These are phyloP conservation scores for Fragum sueziense DNA, from an alignment of 2,888 invertebrate species.

Conservation along the genomic window DNA sequence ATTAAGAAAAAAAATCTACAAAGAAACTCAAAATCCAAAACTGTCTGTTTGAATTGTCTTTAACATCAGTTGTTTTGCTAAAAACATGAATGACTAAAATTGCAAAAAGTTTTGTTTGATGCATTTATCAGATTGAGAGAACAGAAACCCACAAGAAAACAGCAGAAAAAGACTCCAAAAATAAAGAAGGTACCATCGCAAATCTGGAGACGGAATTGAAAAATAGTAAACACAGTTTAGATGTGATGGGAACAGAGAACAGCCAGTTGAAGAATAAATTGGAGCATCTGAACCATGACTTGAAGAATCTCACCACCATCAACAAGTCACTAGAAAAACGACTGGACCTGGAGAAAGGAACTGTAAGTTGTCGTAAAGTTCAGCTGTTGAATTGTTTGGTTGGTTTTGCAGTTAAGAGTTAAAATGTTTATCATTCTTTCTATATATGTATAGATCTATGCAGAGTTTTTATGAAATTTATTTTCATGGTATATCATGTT, in stretches of 20 bases:
- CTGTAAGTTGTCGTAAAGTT: neutral
- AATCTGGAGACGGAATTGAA: slow-evolving; percentile 66
- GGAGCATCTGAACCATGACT: slow-evolving; percentile 68
- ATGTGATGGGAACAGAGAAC: slow-evolving; percentile 65
- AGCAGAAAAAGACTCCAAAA: slow-evolving; percentile 59
- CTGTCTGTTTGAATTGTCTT: no score
- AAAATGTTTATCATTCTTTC: no score
- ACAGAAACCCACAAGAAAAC: slow-evolving; percentile 62
- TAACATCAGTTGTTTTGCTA: no score
- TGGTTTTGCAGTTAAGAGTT: no score
- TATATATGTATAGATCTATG: no score
- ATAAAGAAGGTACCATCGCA: slow-evolving; percentile 68
- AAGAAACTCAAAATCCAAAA: no score
- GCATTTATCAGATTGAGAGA: slow-evolving; percentile 63
- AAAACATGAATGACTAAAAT: no score
- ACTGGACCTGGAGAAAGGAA: slow-evolving; percentile 40
- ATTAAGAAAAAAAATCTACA: neutral
- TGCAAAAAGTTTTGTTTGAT: no score
- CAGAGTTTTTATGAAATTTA: no score
- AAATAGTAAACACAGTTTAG: slow-evolving; percentile 54
- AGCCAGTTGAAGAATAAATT: slow-evolving; percentile 63
- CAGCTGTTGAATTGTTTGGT: no score
- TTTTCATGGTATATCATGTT: no score
- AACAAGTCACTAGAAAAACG: slow-evolving; percentile 68
- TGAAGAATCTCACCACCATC: slow-evolving; percentile 64